These are phyloP conservation scores for Anthoscopus minutus DNA, from an alignment of 2,113 vertebrate genomes.

Conservation along the genomic window DNA sequence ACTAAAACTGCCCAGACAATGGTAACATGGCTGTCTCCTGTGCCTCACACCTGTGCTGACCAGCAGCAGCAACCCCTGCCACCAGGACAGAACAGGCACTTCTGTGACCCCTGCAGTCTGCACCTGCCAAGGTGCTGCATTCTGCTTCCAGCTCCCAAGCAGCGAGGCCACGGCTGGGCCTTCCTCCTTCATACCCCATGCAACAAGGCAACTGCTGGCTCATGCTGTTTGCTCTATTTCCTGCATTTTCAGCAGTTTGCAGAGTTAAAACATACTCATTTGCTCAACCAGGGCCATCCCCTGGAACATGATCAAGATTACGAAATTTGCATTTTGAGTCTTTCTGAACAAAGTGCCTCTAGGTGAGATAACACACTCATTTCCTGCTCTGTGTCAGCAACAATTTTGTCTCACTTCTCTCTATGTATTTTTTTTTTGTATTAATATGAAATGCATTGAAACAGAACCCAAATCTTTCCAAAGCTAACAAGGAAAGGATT, in stretches of 20 bases:
- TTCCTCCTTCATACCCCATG: not conserved
- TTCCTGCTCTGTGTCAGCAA: constrained; percentile 10
- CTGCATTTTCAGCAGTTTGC: constrained; percentile 23
- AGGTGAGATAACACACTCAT: not conserved
- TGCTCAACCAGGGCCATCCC: constrained; percentile 1
- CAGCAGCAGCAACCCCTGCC: not conserved
- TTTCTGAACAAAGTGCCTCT: not conserved
- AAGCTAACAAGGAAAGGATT: constrained; percentile 52
- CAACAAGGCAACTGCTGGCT: not conserved
- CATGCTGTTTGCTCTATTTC: not conserved
- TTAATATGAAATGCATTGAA: not conserved
- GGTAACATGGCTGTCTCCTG: not conserved
- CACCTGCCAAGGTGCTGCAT: fast-evolving
- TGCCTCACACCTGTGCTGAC: not conserved
- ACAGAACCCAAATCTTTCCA: constrained; percentile 15
- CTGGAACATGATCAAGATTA: not conserved
- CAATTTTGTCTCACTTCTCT: not conserved
- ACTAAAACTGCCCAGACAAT: not conserved
- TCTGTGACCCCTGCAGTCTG: not conserved
- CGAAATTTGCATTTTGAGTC: not conserved
- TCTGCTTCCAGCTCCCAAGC: not conserved
- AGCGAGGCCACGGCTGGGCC: not conserved
- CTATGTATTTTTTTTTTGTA: not conserved
- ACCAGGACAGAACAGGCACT: not conserved
- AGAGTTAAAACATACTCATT: not conserved